Evolutionary conservation across 92 coral and sea anemone species (phyloP).

Genomic region (Palythoa heliodiscus): DNA sequence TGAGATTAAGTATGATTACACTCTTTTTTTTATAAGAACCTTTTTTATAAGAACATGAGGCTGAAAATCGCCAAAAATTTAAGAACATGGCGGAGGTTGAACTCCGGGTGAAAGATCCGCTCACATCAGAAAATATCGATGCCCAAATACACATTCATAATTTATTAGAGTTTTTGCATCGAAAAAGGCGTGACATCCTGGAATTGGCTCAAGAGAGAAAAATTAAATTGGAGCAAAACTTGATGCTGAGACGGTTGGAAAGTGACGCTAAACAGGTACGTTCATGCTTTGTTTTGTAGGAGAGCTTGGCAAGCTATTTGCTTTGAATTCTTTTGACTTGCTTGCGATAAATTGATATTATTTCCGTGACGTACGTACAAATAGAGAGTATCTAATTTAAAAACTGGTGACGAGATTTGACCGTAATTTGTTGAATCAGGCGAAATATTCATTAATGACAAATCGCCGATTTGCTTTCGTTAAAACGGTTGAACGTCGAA

Average conservation of each 20-base stretch:
- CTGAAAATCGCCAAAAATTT: too few relatives aligned
- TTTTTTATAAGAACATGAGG: too few relatives aligned
- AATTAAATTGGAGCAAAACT: constrained; percentile 90
- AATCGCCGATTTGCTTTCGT: not conserved
- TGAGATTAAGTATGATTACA: too few relatives aligned
- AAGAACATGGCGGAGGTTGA: too few relatives aligned
- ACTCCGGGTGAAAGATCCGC: constrained; percentile 90
- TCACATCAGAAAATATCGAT: constrained; percentile 92
- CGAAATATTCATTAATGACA: not conserved
- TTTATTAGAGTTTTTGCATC: constrained; percentile 92
- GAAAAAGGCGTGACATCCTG: constrained; percentile 89
- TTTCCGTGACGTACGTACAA: not conserved
- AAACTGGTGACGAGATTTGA: not conserved
- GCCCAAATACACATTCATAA: constrained; percentile 96
- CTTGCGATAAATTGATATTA: not conserved
- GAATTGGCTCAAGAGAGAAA: constrained; percentile 89
- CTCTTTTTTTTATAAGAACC: too few relatives aligned
- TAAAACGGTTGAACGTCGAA: not conserved
- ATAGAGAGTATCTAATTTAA: not conserved
- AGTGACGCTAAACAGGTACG: constrained; percentile 98
- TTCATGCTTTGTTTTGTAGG: not conserved
- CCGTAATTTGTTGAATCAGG: too few relatives aligned
- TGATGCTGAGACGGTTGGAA: constrained; percentile 85
- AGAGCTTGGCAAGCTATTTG: not conserved
- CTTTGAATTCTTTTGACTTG: not conserved